phyloP scores from a whole-genome alignment of 1,140 invertebrate genomes.

The Campodea augens region DNA sequence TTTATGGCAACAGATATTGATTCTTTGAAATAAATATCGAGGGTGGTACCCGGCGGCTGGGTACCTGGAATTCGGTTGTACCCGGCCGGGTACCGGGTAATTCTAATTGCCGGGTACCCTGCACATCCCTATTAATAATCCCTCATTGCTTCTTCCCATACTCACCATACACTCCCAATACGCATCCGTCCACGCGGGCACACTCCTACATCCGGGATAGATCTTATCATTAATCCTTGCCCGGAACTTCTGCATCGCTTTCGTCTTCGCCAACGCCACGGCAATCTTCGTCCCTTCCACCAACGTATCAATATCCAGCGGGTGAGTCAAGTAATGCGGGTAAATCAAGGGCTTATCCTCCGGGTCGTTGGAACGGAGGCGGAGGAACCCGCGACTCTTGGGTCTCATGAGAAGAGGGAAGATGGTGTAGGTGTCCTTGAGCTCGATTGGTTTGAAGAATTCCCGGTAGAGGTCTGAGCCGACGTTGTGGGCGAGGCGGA shows the following conservation, averaged over 20 bases:
- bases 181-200: slow-evolving; percentile 36
- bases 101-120: no score
- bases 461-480: slow-evolving; percentile 30
- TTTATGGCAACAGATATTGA: no score
- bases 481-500: slow-evolving; percentile 12
- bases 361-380: slow-evolving; percentile 44
- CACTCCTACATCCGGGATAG: slow-evolving; percentile 40
- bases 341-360: slow-evolving; percentile 56
- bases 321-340: slow-evolving; percentile 52
- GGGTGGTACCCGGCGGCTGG: no score
- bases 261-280: slow-evolving; percentile 33
- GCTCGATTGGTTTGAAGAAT: slow-evolving; percentile 29
- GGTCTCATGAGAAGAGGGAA: slow-evolving; percentile 50
- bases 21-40: no score
- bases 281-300: slow-evolving; percentile 38
- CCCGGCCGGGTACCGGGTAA: no score
- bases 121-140: no score
- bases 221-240: slow-evolving; percentile 36
- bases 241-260: slow-evolving; percentile 34
- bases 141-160: no score
- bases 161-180: slow-evolving; percentile 59
- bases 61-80: no score
- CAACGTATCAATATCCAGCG: slow-evolving; percentile 40
- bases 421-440: slow-evolving; percentile 36
- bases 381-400: slow-evolving; percentile 47